phyloP scores from a whole-genome alignment of 2,888 invertebrate genomes.

The Heliothis peltigera region DNA sequence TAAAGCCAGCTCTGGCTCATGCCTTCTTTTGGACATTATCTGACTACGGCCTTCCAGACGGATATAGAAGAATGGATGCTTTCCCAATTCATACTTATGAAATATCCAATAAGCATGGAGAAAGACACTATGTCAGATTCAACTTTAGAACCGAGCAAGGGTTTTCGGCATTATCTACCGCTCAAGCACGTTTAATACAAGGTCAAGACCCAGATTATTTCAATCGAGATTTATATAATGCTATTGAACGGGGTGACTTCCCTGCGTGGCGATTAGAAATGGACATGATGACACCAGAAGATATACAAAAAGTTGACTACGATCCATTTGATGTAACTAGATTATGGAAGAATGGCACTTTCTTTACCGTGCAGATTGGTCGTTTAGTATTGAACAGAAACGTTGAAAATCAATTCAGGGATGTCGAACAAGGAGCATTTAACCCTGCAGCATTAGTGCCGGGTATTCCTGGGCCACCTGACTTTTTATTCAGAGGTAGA shows the following conservation, averaged over 20 bases:
- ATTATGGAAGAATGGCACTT: constrained; percentile 82
- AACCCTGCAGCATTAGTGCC: constrained; percentile 74
- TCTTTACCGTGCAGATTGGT: constrained; percentile 86
- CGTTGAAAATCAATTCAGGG: constrained; percentile 85
- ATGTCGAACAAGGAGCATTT: constrained; percentile 87
- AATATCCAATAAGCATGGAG: constrained; percentile 92
- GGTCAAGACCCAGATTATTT: constrained; percentile 95
- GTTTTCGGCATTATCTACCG: constrained; percentile 92
- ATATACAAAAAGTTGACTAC: constrained; percentile 75
- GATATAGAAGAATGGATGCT: constrained; percentile 96
- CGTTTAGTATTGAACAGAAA: constrained; percentile 84
- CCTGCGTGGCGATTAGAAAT: constrained; percentile 84
- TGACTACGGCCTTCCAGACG: constrained; percentile 96
- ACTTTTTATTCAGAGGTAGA: constrained; percentile 87
- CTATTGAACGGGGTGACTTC: constrained; percentile 92
- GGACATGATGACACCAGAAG: constrained; percentile 79
- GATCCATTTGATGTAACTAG: constrained; percentile 86
- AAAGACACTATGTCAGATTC: constrained; percentile 94
- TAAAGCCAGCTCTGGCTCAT: constrained; percentile 92
- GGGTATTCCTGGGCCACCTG: constrained; percentile 88
- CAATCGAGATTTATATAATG: constrained; percentile 95
- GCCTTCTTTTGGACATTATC: constrained; percentile 93
- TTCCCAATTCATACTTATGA: constrained; percentile 97
- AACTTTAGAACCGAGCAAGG: constrained; percentile 96
- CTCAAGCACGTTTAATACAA: constrained; percentile 91